These are phyloP conservation scores for Pseudoatta argentina DNA, from an alignment of 1,140 invertebrate species.

Conservation along the genomic window DNA sequence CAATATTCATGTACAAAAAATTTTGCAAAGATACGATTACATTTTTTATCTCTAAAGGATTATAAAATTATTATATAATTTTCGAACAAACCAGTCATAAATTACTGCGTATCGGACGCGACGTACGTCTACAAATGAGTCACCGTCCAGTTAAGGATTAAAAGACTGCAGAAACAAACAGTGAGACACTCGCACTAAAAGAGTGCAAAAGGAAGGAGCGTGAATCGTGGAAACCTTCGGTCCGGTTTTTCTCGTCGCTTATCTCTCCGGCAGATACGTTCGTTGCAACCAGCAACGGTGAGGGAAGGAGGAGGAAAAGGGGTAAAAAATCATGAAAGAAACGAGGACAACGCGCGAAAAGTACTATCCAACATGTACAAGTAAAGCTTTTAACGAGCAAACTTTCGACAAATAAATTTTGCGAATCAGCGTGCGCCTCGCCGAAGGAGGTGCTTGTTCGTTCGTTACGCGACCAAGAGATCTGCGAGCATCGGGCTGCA, in stretches of 20 bases:
- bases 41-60: background rate
- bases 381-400: conserved; percentile 76
- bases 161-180: conserved; percentile 28
- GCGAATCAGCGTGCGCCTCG: conserved; percentile 67
- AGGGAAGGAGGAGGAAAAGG: background rate
- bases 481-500: conserved; percentile 10
- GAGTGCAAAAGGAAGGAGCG: conserved; percentile 43
- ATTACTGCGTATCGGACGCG: background rate
- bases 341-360: background rate
- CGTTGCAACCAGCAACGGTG: conserved; percentile 19
- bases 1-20: background rate
- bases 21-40: background rate
- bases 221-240: conserved; percentile 43
- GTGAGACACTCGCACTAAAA: conserved; percentile 41
- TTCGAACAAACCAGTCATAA: background rate
- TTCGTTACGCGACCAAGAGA: conserved; percentile 20
- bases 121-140: background rate
- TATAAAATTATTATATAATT: background rate
- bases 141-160: conserved; percentile 42
- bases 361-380: conserved; percentile 32
- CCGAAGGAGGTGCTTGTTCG: conserved; percentile 32
- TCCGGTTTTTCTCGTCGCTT: conserved; percentile 58
- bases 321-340: conserved; percentile 23
- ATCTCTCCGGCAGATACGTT: conserved; percentile 54
- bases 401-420: conserved; percentile 77